A percentile compares a stretch with the other conserved stretches of the same genome.
Conservation (phyloP, 1,140 invertebrate species). For the Paraescarpia echinospica region DNA sequence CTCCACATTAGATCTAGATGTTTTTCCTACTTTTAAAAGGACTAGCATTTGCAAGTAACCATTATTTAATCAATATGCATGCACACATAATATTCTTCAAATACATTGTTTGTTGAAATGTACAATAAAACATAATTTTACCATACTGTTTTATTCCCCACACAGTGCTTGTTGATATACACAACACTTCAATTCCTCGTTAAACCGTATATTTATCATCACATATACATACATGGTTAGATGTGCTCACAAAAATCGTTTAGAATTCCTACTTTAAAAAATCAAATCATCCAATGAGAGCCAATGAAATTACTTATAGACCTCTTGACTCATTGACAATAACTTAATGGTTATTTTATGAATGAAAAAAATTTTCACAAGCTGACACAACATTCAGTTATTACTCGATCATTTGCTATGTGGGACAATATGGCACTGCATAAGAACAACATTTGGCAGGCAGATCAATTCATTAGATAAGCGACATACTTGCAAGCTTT, state of each 20-base stretch:
- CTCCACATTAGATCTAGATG: too few species aligned
- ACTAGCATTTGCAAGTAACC: too few species aligned
- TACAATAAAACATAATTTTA: not conserved
- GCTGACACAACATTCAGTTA: not conserved
- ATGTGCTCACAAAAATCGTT: not conserved
- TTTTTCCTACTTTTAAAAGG: too few species aligned
- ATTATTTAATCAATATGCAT: too few species aligned
- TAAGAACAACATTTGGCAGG: slow-evolving; percentile 5
- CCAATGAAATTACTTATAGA: not conserved
- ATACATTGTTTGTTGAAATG: not conserved
- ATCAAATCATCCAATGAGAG: not conserved
- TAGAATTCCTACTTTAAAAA: not conserved
- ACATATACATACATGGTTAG: not conserved
- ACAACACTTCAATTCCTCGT: not conserved
- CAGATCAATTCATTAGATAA: not conserved
- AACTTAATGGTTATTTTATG: not conserved
- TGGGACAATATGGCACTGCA: not conserved
- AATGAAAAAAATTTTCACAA: not conserved
- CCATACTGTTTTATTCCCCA: slow-evolving; percentile 5
- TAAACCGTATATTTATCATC: not conserved
- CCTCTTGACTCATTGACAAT: not conserved
- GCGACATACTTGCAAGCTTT: not conserved
- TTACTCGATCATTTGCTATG: not conserved
- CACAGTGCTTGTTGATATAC: not conserved
- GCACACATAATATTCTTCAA: too few species aligned